Conservation (phyloP, 1,140 invertebrate genomes). For the Bombus breviceps region DNA sequence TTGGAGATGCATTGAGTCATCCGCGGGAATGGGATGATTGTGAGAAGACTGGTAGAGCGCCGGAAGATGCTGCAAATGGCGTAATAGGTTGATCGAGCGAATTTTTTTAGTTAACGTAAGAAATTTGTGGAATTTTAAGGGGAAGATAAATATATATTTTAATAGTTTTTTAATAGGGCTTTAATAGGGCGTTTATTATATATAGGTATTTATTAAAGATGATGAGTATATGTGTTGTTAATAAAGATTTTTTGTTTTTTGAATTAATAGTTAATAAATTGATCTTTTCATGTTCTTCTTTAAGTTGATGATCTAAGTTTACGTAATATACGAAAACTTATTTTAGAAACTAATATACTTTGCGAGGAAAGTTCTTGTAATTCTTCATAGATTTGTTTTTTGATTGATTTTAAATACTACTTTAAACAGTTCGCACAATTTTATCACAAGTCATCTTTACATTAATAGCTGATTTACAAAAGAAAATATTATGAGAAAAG, state of each 20-base stretch:
- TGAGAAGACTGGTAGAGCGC: not conserved
- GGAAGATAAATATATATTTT: no score
- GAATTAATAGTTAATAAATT: not conserved
- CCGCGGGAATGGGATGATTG: not conserved
- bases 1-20: conserved; percentile 7
- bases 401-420: no score
- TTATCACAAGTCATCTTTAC: no score
- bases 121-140: no score
- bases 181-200: no score
- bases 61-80: not conserved
- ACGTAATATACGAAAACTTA: no score
- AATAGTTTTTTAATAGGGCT: no score
- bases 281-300: not conserved
- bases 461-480: no score
- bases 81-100: not conserved
- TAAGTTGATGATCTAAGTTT: no score
- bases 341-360: no score
- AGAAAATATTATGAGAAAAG: not conserved
- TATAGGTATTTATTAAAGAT: not conserved
- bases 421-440: no score
- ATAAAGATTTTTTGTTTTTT: not conserved
- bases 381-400: not conserved
- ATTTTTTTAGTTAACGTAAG: not conserved
- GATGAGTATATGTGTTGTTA: not conserved
- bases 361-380: no score